These are phyloP conservation scores for Drosophila helvetica DNA, from an alignment of 2,888 invertebrate species.

Conservation along the genomic window DNA sequence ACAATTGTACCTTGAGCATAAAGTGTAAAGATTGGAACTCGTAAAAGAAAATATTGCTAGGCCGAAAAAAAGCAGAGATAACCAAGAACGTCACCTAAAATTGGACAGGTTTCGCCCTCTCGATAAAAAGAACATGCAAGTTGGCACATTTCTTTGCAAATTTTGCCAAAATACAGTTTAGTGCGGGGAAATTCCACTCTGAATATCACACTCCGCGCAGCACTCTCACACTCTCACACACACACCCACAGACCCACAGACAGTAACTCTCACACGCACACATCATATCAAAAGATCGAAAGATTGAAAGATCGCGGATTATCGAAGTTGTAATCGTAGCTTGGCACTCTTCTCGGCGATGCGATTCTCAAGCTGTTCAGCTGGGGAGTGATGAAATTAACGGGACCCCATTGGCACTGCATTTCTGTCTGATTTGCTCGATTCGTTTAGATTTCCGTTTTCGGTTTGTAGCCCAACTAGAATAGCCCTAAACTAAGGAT, in stretches of 20 bases:
- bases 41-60: constrained; percentile 29
- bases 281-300: constrained; percentile 24
- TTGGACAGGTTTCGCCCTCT: constrained; percentile 71
- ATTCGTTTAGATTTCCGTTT: constrained; percentile 25
- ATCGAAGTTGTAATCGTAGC: constrained; percentile 12
- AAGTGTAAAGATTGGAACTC: constrained; percentile 68
- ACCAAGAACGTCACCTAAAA: constrained; percentile 49
- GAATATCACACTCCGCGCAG: constrained; percentile 16
- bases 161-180: constrained; percentile 78
- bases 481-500: constrained; percentile 49
- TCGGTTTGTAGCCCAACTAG: constrained; percentile 30
- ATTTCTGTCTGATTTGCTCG: constrained; percentile 21
- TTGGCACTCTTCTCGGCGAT: constrained; percentile 29
- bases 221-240: constrained; percentile 19
- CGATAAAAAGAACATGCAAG: constrained; percentile 30
- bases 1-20: constrained; percentile 77
- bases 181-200: constrained; percentile 49
- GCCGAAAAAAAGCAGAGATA: constrained; percentile 41
- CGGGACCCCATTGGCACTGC: constrained; percentile 38
- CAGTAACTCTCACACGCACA: constrained; percentile 21
- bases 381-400: constrained; percentile 25
- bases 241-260: constrained; percentile 18
- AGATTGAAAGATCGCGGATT: constrained; percentile 8
- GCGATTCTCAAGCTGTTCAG: constrained; percentile 32
- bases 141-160: constrained; percentile 75